Percentiles rank a stretch among this genome's conserved stretches.
These are phyloP conservation scores for Indicator indicator DNA, from an alignment of 2,113 vertebrate genomes.

Conservation along the genomic window DNA sequence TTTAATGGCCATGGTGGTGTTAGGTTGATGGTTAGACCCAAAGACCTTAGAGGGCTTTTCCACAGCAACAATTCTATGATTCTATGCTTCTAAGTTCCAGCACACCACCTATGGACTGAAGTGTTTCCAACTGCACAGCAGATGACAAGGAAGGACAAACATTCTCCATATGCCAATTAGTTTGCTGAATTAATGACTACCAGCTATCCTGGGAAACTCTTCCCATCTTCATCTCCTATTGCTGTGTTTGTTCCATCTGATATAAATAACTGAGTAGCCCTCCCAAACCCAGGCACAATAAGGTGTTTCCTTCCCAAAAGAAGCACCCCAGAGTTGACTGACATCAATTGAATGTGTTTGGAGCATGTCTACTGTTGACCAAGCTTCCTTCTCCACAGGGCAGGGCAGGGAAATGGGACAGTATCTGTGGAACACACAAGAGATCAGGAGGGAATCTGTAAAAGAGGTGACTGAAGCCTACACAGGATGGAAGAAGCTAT, in stretches of 20 bases:
- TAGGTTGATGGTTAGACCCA: too few relatives aligned
- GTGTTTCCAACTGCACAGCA: neutral
- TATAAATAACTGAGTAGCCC: neutral
- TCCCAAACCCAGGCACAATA: neutral
- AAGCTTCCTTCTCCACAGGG: neutral
- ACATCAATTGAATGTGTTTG: neutral
- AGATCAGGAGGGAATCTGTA: neutral
- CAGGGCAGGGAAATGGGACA: neutral
- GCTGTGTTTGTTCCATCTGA: neutral
- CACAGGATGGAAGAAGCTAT: neutral
- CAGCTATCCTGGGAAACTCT: neutral
- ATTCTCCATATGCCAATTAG: neutral
- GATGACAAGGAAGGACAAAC: neutral
- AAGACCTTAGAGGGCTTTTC: too few relatives aligned
- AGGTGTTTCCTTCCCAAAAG: neutral
- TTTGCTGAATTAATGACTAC: neutral
- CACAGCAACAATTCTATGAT: too few relatives aligned
- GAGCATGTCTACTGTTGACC: neutral
- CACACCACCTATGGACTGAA: neutral
- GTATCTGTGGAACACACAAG: rapidly evolving
- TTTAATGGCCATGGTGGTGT: too few relatives aligned
- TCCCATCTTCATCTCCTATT: neutral
- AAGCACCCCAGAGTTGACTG: neutral
- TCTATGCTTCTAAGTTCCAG: neutral
- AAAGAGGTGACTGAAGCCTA: too few relatives aligned